A percentile compares a stretch with the other conserved stretches of the same genome.
Evolutionary conservation across 2,888 invertebrate species (phyloP).

Genomic region (Adelphocoris suturalis): DNA sequence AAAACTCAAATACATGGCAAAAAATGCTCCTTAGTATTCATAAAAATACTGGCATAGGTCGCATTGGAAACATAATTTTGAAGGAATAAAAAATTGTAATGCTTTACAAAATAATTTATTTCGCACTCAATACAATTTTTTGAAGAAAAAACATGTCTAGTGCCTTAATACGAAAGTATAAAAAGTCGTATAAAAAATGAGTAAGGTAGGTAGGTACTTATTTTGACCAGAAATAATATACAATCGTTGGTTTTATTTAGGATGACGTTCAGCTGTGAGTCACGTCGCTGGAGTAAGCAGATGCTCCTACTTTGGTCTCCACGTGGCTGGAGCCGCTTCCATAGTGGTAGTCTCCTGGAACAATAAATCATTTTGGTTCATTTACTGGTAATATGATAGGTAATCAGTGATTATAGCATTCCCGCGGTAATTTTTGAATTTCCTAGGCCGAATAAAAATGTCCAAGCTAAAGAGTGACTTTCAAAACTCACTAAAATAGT

Average conservation of each 20-base stretch:
- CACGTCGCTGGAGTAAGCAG: slow-evolving; percentile 72
- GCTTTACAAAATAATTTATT: slow-evolving; percentile 31
- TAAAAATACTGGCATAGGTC: too few relatives aligned
- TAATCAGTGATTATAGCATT: too few relatives aligned
- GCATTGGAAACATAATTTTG: too few relatives aligned
- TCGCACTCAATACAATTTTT: slow-evolving; percentile 60
- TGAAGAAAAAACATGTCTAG: slow-evolving; percentile 50
- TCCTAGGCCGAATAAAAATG: too few relatives aligned
- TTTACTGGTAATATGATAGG: not conserved
- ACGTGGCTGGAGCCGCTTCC: slow-evolving; percentile 74
- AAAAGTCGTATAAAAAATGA: slow-evolving; percentile 38
- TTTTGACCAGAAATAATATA: slow-evolving; percentile 61
- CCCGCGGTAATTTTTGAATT: too few relatives aligned
- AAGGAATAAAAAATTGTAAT: not conserved
- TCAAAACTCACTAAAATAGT: too few relatives aligned
- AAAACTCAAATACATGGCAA: too few relatives aligned
- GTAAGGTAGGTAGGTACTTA: not conserved
- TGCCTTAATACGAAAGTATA: slow-evolving; percentile 33
- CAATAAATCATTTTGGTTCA: not conserved
- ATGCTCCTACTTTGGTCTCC: slow-evolving; percentile 72
- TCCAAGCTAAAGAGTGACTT: too few relatives aligned
- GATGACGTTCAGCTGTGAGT: slow-evolving; percentile 68
- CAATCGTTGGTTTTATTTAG: not conserved
- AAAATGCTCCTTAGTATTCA: too few relatives aligned
- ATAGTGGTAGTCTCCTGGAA: slow-evolving; percentile 50